Base-by-base conservation (phyloP, 2,797 vertebrate genomes). In the Discoglossus pictus region DNA sequence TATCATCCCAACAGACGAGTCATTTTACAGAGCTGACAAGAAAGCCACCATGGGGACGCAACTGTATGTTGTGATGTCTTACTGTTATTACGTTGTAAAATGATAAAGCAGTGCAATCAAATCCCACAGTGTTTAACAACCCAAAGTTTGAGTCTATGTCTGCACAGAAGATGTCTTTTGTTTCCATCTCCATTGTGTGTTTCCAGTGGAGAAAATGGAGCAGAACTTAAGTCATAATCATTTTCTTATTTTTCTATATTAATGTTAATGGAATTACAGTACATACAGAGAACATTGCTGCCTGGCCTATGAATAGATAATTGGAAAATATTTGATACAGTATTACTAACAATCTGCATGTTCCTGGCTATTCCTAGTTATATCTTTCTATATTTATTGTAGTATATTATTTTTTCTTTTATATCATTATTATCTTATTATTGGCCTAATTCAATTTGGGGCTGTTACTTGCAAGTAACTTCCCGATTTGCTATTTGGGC, bases 11-110 rank as follows among this genome's bases (percentile, higher is more conserved):
- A 84, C 54, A 84, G 84, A 83, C 79, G 38, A 87, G 85, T 85
- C 76, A 81, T 89, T 89, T 86, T 83, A 74, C 77, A 80, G 66
- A 84, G 76, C 71, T 79, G 86, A 90, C 87, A 89, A 84, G 78
- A 72, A 55, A 77, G 62, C 73, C 68, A 79, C 78, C 82, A 68
- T 77, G 74, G 81, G 83, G 79, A 82, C n/a, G 17, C 65, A 73
- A 73, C 78, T 80, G 76, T 55, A 55, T 73, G 58, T 2, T 31
- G 7, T 25, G 56, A 65, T 43, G 76, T 80, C 71, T 77, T 79
- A 78, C 81, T 87, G 65, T 56, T 77, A 12, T 65, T 79, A 59
- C 56, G 54, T 75, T 72, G 35, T 53, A 54, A 74, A 60, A 58
- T 69, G 73, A 82, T 78, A 83, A 83, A 85, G 79, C 63, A 63